A percentile compares a stretch with the other conserved stretches of the same genome.
These are phyloP conservation scores for Nyctibius bracteatus DNA, from an alignment of 2,113 vertebrate species.

Conservation along the genomic window DNA sequence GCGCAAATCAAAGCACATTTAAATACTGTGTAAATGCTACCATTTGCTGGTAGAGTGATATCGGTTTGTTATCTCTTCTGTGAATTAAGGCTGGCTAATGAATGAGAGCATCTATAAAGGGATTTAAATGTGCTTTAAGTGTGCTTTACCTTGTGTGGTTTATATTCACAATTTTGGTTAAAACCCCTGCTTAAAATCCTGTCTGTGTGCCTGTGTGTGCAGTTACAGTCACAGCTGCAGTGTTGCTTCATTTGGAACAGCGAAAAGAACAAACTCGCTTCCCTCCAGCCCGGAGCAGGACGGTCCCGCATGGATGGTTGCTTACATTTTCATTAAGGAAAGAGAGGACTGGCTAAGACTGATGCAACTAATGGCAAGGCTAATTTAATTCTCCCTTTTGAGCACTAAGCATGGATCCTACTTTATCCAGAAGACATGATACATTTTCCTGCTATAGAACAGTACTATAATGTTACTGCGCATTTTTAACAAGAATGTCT, in stretches of 20 bases:
- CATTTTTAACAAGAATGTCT: background rate
- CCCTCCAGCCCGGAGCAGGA: background rate
- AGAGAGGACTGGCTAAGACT: background rate
- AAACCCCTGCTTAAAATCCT: background rate
- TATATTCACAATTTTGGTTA: background rate
- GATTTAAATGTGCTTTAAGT: background rate
- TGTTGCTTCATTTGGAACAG: background rate
- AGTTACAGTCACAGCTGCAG: background rate
- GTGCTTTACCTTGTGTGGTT: background rate
- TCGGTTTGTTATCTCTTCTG: background rate
- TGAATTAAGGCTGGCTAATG: background rate
- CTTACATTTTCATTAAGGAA: background rate
- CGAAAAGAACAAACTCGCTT: background rate
- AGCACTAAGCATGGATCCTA: background rate
- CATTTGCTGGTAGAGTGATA: background rate
- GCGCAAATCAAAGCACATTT: background rate
- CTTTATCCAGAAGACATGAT: background rate
- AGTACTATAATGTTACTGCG: background rate
- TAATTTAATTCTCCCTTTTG: background rate
- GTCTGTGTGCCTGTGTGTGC: fast-evolving
- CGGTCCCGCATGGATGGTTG: background rate
- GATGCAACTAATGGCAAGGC: too few relatives aligned
- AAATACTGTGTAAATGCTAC: background rate
- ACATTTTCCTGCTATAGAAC: background rate
- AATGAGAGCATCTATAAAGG: background rate